Evolutionary conservation across 2,797 vertebrate species (phyloP).

Genomic region (Chelon labrosus): DNA sequence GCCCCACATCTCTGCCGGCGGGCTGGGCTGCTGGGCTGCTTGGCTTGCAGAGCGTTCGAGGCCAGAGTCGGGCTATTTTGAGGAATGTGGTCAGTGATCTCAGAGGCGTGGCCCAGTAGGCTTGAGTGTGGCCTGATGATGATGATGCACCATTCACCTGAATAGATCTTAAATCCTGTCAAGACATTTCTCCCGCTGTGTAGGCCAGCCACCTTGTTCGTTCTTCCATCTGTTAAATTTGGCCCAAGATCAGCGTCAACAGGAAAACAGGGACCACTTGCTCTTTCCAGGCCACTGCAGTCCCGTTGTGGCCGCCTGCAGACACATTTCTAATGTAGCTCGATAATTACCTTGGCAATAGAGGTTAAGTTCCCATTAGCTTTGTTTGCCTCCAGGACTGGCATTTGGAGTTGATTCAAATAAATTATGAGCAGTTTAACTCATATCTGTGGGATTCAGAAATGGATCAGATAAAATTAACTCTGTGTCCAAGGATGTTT

Average conservation of each 20-base stretch:
- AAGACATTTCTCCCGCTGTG: constrained; percentile 30
- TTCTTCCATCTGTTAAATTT: constrained; percentile 54
- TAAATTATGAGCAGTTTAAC: background rate
- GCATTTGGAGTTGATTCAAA: background rate
- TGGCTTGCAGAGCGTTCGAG: constrained; percentile 40
- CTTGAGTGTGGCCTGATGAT: constrained; percentile 57
- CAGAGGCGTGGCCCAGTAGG: constrained; percentile 54
- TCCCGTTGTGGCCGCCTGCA: constrained; percentile 11
- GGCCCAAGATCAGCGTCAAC: constrained; percentile 49
- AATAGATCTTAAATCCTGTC: constrained; percentile 61
- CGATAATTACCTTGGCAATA: background rate
- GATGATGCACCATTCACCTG: constrained; percentile 52
- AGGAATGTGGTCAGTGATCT: constrained; percentile 65
- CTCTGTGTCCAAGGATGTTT: background rate
- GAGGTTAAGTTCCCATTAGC: constrained; percentile 4
- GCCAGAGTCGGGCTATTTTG: constrained; percentile 64
- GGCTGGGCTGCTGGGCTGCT: constrained; percentile 54
- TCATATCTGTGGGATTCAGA: background rate
- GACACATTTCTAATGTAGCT: constrained; percentile 1
- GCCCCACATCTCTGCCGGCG: constrained; percentile 48
- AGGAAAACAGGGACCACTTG: constrained; percentile 38
- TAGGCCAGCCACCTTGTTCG: constrained; percentile 20
- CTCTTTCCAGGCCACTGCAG: constrained; percentile 29
- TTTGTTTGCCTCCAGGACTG: background rate
- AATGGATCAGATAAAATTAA: background rate